A percentile compares a stretch with the other conserved stretches of the same genome.
Evolutionary conservation across 2,888 invertebrate species (phyloP).

Genomic region (Dione vanillae): DNA sequence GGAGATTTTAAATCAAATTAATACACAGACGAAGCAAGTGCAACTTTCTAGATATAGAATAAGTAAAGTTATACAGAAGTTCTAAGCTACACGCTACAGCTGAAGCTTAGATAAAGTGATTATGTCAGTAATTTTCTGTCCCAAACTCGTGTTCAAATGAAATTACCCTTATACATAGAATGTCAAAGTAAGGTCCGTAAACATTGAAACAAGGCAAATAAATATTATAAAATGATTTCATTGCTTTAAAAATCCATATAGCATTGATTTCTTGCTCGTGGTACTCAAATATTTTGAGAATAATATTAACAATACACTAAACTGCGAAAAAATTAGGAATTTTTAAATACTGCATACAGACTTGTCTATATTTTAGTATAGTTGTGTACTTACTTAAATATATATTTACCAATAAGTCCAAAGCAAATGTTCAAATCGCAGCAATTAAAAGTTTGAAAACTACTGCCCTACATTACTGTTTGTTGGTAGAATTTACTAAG

Average conservation of each 20-base stretch:
- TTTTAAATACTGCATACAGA: too few relatives aligned
- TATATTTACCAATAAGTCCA: background rate
- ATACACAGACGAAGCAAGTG: background rate
- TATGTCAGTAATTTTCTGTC: slow-evolving; percentile 29
- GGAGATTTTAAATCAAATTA: background rate
- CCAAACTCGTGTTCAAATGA: slow-evolving; percentile 19
- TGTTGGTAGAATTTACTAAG: slow-evolving; percentile 25
- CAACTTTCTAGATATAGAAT: slow-evolving; percentile 8
- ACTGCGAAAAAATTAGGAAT: too few relatives aligned
- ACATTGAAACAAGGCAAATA: background rate
- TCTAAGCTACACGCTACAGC: slow-evolving; percentile 19
- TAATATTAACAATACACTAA: too few relatives aligned
- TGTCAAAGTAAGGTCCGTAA: background rate
- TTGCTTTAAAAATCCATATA: too few relatives aligned
- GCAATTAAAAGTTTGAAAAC: slow-evolving; percentile 10
- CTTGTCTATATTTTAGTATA: background rate
- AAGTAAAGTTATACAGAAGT: slow-evolving; percentile 14
- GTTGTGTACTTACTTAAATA: background rate
- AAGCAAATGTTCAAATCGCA: background rate
- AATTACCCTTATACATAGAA: slow-evolving; percentile 21
- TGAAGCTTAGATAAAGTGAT: slow-evolving; percentile 29
- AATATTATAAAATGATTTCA: background rate
- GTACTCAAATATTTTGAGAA: too few relatives aligned
- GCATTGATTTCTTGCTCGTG: too few relatives aligned
- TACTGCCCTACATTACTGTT: slow-evolving; percentile 5